These are phyloP conservation scores for Eleginops maclovinus DNA, from an alignment of 2,113 vertebrate species.

Conservation along the genomic window DNA sequence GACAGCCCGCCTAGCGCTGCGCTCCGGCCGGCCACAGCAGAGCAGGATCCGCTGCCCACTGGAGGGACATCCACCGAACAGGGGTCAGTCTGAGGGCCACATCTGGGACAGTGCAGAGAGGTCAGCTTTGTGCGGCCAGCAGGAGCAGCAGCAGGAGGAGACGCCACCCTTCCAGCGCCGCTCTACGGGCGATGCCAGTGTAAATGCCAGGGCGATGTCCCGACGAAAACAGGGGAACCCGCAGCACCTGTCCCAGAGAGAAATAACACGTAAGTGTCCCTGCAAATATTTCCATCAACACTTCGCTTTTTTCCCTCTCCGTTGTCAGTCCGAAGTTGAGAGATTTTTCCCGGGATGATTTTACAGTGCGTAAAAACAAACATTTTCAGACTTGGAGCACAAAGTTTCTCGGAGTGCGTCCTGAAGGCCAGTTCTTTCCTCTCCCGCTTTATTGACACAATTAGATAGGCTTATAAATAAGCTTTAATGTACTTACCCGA, in stretches of 20 bases:
- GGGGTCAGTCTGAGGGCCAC: constrained; percentile 66
- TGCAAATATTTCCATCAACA: neutral
- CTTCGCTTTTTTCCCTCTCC: neutral
- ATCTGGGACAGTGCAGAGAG: constrained; percentile 15
- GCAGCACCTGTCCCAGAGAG: constrained; percentile 99
- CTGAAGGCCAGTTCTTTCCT: neutral
- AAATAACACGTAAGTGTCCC: constrained; percentile 91
- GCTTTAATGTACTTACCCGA: neutral
- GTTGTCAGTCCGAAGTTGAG: neutral
- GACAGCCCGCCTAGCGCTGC: constrained; percentile 51
- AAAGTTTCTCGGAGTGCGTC: constrained; percentile 43
- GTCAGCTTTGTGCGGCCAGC: constrained; percentile 50
- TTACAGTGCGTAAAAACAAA: constrained; percentile 23
- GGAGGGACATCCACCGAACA: constrained; percentile 49
- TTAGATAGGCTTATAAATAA: constrained; percentile 4
- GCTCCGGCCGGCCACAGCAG: constrained; percentile 57
- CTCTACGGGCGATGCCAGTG: constrained; percentile 97
- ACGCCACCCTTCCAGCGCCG: constrained; percentile 87
- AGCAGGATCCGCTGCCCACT: constrained; percentile 77
- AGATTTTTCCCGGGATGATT: neutral
- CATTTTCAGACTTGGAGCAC: constrained; percentile 19
- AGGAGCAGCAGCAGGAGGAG: constrained; percentile 72
- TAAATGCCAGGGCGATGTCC: constrained; percentile 99
- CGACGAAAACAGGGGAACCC: constrained; percentile 99
- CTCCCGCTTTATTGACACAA: constrained; percentile 8